Percentiles rank a stretch among this genome's conserved stretches.
Conservation (phyloP, 2,113 vertebrate genomes). For the Calonectris borealis region DNA sequence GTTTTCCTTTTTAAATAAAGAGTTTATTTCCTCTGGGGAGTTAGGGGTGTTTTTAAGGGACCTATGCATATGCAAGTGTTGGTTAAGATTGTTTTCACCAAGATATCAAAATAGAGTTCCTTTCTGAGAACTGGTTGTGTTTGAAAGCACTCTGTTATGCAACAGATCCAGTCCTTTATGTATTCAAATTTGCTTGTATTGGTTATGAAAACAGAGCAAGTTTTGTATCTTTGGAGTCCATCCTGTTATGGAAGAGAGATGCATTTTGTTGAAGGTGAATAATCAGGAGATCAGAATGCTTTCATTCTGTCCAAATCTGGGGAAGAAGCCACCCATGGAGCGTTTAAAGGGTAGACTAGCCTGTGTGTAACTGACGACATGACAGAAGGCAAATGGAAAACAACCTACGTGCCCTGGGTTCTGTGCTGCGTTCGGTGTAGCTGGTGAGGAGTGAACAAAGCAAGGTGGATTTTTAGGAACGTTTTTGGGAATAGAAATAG, state of each 20-base stretch:
- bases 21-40: neutral
- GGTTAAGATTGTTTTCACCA: neutral
- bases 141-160: neutral
- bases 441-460: neutral
- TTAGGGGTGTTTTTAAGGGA: neutral
- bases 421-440: neutral
- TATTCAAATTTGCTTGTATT: neutral
- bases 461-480: neutral
- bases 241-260: neutral
- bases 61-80: neutral
- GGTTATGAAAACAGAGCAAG: neutral
- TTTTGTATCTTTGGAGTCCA: neutral
- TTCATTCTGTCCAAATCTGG: neutral
- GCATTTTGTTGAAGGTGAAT: neutral
- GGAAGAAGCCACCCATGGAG: neutral
- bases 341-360: neutral
- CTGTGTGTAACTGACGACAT: neutral
- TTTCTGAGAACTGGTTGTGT: neutral
- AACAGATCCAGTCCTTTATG: neutral
- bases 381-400: neutral
- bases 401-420: rapidly evolving
- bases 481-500: neutral
- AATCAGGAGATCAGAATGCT: neutral
- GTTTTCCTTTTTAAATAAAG: neutral
- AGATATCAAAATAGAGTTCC: neutral